Conservation (phyloP, 2,113 vertebrate genomes). For the Tetrax tetrax region DNA sequence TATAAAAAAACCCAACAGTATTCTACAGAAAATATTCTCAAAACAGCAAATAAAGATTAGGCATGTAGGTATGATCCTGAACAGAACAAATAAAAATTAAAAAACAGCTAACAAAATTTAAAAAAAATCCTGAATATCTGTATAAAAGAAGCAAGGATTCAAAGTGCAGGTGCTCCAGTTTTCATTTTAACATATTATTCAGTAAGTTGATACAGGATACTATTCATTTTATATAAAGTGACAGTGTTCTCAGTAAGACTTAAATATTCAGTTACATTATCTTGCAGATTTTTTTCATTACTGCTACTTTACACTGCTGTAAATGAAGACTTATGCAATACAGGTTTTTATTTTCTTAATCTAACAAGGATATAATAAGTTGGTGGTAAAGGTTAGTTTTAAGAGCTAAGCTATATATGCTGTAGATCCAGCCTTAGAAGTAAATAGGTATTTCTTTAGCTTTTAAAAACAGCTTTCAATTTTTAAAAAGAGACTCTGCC, state of each 20-base stretch:
- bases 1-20: constrained; percentile 61
- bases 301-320: constrained; percentile 64
- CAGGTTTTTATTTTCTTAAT: constrained; percentile 49
- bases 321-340: constrained; percentile 59
- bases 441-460: neutral
- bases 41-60: constrained; percentile 51
- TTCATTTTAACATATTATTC: constrained; percentile 65
- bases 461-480: constrained; percentile 24
- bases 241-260: constrained; percentile 72
- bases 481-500: constrained; percentile 47
- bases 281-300: constrained; percentile 54
- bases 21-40: constrained; percentile 35
- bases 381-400: constrained; percentile 60
- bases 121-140: constrained; percentile 25
- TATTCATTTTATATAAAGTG: constrained; percentile 75
- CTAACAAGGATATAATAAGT: constrained; percentile 57
- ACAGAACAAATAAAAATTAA: neutral
- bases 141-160: constrained; percentile 73
- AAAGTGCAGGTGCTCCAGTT: constrained; percentile 87
- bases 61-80: constrained; percentile 37
- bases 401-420: constrained; percentile 55
- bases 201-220: constrained; percentile 56
- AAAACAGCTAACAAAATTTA: constrained; percentile 7
- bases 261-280: constrained; percentile 71
- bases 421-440: constrained; percentile 47